Base-by-base conservation (phyloP, 1,140 invertebrate species). In the Drosophila sp. region DNA sequence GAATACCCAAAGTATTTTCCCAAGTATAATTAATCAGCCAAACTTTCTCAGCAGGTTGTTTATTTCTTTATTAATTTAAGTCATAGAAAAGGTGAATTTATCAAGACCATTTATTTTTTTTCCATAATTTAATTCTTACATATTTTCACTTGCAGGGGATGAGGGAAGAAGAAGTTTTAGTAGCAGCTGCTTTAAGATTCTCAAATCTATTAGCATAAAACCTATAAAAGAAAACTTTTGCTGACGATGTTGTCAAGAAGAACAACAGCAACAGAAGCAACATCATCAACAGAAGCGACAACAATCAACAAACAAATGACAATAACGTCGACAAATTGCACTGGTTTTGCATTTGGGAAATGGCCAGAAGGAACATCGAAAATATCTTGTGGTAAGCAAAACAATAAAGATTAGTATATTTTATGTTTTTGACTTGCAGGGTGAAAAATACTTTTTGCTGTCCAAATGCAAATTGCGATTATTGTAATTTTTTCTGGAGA, bases 141-240 rank as follows among this genome's bases (percentile, higher is more conserved):
- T 32, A 57, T 50, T 50, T 43, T 27, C 21, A 50, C 13, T 64
- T 64, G 21, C 63, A 73, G 43, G 6, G 4, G 5, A 36, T n/a
- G 45, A 32, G 16, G 14, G 8, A 6, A 34, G 25, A 27, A n/a
- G 8, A 7, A 43, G 34, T 48, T 16, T 48, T 48, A 36, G 43
- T 5, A 80, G 74, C 82, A 81, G 75, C 81, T 87, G 82, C 50
- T 87, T 69, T 63, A 78, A 78, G 78, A 69, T 78, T 51, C 61
- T 63, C 48, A 53, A 75, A 81, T 87, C 53, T 84, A 84, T 84
- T 84, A 84, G 81, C 81, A 87, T 84, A 84, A 87, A 76, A 77
- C 82, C 74, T 78, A 84, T 84, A 78, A 86, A 86, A 84, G 76
- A 66, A 72, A 84, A 84, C 82, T 84, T 72, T 78, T 74, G 65